Base-by-base conservation (phyloP, 2,797 vertebrate genomes). In the Pangasius sanitwongsei region DNA sequence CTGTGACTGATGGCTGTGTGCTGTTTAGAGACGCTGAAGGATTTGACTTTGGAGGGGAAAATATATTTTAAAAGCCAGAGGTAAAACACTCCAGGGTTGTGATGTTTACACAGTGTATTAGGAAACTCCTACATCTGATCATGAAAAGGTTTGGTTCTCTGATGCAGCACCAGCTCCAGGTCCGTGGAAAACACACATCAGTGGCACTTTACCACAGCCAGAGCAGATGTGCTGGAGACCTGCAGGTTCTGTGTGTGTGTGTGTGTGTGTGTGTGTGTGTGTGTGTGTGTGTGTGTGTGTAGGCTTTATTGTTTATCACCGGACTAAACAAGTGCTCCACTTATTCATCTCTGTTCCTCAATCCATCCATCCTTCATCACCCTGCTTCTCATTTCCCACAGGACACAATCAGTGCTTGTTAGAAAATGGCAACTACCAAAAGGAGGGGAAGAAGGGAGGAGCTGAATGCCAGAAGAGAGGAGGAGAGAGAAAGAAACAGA, bases 371-470 rank as follows among this genome's bases (percentile, higher is more conserved):
- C 94, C 92, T 89, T 94, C 94, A 93, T 86, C 92, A 91, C 89
- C 41, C 44, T 48, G 86, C 44, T 48, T 67, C 61, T 44, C 74
- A 28, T 92, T 90, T 92, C 93, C 94, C 94, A 92, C 90, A 94
- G 93, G 95, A 95, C 94, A 96, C 94, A 96, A 97, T 96, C 95
- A 96, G 95, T 96, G 96, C 95, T 96, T 96, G 96, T 96, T 96
- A 95, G 95, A 95, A 94, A 95, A 96, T 92, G 94, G 93, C 94
- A 95, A 94, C 94, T 94, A 96, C 94, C 94, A 96, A 96, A 96
- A 96, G 94, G 90, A 91, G 89, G 0, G 31, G 61, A 50, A 34
- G 77, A 84, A 63, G 23, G 23, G 57, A 44, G 59, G 23, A 23
- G 23, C 34, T 13, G 83, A 61, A 69, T 75, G 12, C 82, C 8